Evolutionary conservation across 1,140 invertebrate genomes (phyloP), one percentile per base, ranked within the genome.

Genomic region (Monomorium pharaonis): DNA sequence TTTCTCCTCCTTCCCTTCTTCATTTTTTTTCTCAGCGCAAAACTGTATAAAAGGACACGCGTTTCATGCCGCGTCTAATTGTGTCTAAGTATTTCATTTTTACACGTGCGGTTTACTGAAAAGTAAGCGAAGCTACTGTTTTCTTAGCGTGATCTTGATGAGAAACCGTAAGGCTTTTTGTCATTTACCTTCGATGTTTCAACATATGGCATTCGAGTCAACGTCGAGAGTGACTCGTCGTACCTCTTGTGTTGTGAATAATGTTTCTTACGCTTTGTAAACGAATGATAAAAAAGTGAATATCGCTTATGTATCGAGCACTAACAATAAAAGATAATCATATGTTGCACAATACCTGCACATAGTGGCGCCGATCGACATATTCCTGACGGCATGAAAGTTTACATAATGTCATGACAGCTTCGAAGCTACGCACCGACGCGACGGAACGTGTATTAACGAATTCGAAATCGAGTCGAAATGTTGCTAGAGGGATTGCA

Each of bases 351-450:
- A 96, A 97, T 96, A 98, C 97, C 96, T 95, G 97, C 97, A 94
- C 97, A 98, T 89, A 97, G 95, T 69, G 97, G 97, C 85, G 97
- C 97, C 87, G 97, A 98, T 94, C 97, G 96, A 96, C 97, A 98
- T 93, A 98, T 97, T 97, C 97, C 97, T 98, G 93, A 94, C 94
- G 93, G 95, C 95, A 95, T 96, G 95, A 94, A 95, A 95, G 92
- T 91, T 89, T 85, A 89, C 33, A 90, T 81, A 89, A 84, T 75
- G 84, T 86, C 33, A 89, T 89, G 72, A 89, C 56, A 87, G 54
- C 49, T 83, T 72, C 67, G 60, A 14, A 83, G 51, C 65, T 58
- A 33, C 44, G 49, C 24, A 24, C 78, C 72, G 27, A 3, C 16
- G 10, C 51, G n/a, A 54, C 44, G 37, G 3, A 3, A 6, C 37